These are phyloP conservation scores for Hydractinia echinata DNA, from an alignment of 30 jellyfish, hydroid and myxozoan species.

Conservation along the genomic window DNA sequence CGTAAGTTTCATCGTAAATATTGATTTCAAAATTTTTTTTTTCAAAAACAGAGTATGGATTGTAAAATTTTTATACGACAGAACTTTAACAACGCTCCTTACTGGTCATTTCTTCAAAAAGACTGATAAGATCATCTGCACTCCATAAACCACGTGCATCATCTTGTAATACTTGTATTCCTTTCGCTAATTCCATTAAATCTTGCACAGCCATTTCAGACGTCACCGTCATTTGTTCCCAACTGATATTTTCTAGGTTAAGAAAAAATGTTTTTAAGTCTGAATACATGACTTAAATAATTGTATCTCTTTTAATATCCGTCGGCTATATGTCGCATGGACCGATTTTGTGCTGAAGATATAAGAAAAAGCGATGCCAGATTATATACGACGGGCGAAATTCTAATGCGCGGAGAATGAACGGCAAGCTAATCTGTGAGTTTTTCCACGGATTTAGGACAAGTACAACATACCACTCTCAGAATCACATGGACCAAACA, in stretches of 20 bases:
- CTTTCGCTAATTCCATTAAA: slow-evolving; percentile 54
- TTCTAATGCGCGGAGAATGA: too few relatives aligned
- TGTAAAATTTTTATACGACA: neutral
- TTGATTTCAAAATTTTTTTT: too few relatives aligned
- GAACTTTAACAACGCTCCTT: neutral
- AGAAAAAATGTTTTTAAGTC: neutral
- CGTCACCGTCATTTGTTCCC: slow-evolving; percentile 51
- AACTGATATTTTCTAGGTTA: slow-evolving; percentile 51
- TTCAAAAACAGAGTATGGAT: neutral
- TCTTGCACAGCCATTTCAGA: slow-evolving; percentile 28
- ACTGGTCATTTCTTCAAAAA: slow-evolving; percentile 77
- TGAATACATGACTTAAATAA: too few relatives aligned
- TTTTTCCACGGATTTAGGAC: too few relatives aligned
- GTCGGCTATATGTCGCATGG: neutral
- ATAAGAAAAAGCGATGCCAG: too few relatives aligned
- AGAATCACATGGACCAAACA: slow-evolving; percentile 63
- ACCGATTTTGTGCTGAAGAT: neutral
- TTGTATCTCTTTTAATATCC: neutral
- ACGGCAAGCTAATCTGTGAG: too few relatives aligned
- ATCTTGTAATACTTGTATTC: slow-evolving; percentile 40
- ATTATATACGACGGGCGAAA: too few relatives aligned
- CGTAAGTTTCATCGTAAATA: too few relatives aligned
- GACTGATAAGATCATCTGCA: slow-evolving; percentile 78
- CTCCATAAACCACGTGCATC: slow-evolving; percentile 64
- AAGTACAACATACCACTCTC: slow-evolving; percentile 40